phyloP scores from a whole-genome alignment of 2,113 vertebrate species.

The Myrmecobius fasciatus region DNA sequence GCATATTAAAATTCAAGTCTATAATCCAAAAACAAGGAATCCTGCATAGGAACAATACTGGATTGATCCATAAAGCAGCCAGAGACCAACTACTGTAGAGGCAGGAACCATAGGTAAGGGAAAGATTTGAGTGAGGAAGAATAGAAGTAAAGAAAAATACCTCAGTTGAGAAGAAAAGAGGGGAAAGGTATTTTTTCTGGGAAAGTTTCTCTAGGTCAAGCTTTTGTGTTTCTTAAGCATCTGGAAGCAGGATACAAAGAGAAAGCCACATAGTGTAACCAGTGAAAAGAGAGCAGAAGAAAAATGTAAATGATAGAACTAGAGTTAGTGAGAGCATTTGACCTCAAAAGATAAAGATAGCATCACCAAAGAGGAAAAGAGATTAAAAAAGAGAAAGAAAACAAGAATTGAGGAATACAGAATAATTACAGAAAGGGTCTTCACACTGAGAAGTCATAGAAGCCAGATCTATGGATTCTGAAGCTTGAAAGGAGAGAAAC shows the following conservation, averaged over 20 bases:
- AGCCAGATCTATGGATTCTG: background rate
- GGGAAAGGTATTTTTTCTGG: background rate
- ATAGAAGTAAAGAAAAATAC: background rate
- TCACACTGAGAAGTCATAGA: slow-evolving; percentile 11
- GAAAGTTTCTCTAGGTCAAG: background rate
- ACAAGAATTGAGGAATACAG: slow-evolving; percentile 32
- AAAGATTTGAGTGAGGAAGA: background rate
- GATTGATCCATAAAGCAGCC: background rate
- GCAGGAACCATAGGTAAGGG: background rate
- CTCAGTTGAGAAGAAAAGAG: background rate
- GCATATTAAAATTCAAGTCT: background rate
- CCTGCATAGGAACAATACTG: background rate
- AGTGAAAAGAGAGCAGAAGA: background rate
- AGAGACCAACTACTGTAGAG: background rate
- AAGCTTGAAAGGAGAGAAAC: background rate
- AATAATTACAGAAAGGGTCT: background rate
- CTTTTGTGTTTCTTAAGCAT: background rate
- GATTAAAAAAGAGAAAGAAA: slow-evolving; percentile 20
- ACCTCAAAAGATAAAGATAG: background rate
- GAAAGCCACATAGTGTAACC: slow-evolving; percentile 29
- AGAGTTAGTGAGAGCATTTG: background rate
- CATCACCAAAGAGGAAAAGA: background rate
- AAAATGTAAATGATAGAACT: slow-evolving; percentile 21
- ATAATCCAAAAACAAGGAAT: background rate
- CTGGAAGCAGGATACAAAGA: background rate